Evolutionary conservation across 2,797 vertebrate species (phyloP).

Genomic region (Myotis daubentonii): DNA sequence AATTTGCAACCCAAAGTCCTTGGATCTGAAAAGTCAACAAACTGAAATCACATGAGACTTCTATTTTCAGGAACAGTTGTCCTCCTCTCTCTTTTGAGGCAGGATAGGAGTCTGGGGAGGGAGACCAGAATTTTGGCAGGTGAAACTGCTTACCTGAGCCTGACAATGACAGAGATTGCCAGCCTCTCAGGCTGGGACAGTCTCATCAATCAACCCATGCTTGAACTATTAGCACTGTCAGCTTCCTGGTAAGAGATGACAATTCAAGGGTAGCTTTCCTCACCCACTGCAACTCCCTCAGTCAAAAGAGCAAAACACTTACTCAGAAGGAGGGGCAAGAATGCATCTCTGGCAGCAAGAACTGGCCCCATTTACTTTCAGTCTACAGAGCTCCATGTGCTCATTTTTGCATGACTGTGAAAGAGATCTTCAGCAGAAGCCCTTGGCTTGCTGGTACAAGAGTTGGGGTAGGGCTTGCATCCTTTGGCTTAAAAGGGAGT

Average conservation of each 20-base stretch:
- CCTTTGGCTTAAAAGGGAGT: constrained; percentile 55
- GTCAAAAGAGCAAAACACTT: constrained; percentile 38
- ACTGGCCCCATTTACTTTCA: not conserved
- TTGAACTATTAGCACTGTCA: constrained; percentile 52
- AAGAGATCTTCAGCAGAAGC: constrained; percentile 27
- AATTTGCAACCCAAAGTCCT: not conserved
- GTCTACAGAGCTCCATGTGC: not conserved
- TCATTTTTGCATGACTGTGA: constrained; percentile 38
- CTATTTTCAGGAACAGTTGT: not conserved
- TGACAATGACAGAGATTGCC: constrained; percentile 35
- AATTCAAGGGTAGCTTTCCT: constrained; percentile 57
- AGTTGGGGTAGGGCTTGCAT: constrained; percentile 25
- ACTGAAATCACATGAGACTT: not conserved
- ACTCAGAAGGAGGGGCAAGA: constrained; percentile 12
- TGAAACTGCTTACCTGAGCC: not conserved
- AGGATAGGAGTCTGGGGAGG: not conserved
- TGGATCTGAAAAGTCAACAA: constrained; percentile 34
- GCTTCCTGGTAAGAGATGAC: constrained; percentile 51
- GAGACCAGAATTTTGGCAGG: not conserved
- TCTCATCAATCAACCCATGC: constrained; percentile 37
- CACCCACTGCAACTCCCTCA: not conserved
- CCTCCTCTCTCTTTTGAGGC: not conserved
- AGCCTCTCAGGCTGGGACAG: not conserved
- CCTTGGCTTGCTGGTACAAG: constrained; percentile 72
- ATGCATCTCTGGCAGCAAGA: not conserved